Base-by-base conservation (phyloP, 2,888 invertebrate genomes). In the Nesidiocoris tenuis region DNA sequence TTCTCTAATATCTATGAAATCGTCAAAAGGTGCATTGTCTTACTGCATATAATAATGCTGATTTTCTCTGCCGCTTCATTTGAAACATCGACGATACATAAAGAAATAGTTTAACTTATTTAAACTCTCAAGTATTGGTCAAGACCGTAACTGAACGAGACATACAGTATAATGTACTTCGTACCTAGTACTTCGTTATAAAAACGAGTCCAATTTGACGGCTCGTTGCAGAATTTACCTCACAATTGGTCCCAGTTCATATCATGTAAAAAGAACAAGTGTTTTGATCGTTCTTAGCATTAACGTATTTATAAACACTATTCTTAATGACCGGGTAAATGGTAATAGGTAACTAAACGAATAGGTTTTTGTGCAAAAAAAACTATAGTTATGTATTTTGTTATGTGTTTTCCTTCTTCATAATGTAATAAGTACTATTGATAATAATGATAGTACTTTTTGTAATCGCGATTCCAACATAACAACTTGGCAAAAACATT, bases 401-500 rank as follows among this genome's bases (percentile, higher is more conserved):
- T 78, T 78, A 78, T 78, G 64, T 76, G 71, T 78, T 75, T 76
- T 77, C 68, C 71, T 76, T 76, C 76, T 72, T 61, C 65, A 65
- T 75, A 66, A 57, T 56, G 70, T 70, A 72, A 65, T 74, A 65
- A 57, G 67, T 57, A n/a, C n/a, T n/a, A n/a, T n/a, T 39, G 12
- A 39, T 39, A 39, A 39, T 39, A 12, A 39, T 39, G 39, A 39
- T 39, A 39, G 39, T 39, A 39, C 39, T 39, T 39, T 39, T 39
- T 39, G 67, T 75, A 68, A 75, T 72, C 54, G 72, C 72, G 72
- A 63, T 68, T 75, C 61, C 75, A 54, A 61, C 67, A 39, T 77
- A 77, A 78, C 78, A 78, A 78, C 78, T 78, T 78, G 78, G 78
- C 76, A 59, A 63, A 39, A 76, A 71, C 61, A 68, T 23, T 68